Conservation (phyloP, 2,113 vertebrate species). For the Anguilla japonica region DNA sequence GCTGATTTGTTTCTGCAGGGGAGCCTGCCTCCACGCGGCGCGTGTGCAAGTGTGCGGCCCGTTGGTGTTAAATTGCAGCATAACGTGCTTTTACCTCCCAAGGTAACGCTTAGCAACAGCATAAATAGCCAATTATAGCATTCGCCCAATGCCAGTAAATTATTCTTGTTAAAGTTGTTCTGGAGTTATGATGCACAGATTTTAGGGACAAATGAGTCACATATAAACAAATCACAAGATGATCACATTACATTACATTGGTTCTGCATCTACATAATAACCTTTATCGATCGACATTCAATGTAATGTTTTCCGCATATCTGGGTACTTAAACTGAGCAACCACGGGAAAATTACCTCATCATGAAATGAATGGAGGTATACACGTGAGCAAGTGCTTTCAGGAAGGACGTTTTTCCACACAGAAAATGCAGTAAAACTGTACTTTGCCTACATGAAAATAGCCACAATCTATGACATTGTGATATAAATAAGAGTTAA, state of each 20-base stretch:
- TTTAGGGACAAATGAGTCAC: background rate
- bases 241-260: background rate
- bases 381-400: too few relatives aligned
- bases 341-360: too few relatives aligned
- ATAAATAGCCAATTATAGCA: conserved; percentile 17
- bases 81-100: background rate
- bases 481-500: too few relatives aligned
- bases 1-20: background rate
- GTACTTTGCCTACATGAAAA: too few relatives aligned
- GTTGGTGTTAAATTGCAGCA: background rate
- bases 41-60: background rate
- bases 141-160: background rate
- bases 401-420: too few relatives aligned
- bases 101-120: background rate
- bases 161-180: conserved; percentile 4
- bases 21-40: background rate
- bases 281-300: background rate
- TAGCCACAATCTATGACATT: too few relatives aligned
- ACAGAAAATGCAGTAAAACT: too few relatives aligned
- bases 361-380: too few relatives aligned
- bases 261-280: background rate
- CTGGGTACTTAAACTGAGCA: too few relatives aligned
- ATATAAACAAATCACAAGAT: background rate
- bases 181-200: background rate
- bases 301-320: too few relatives aligned